Evolutionary conservation across 2,888 invertebrate species (phyloP).

Genomic region (Brachynemurus nebulosus): DNA sequence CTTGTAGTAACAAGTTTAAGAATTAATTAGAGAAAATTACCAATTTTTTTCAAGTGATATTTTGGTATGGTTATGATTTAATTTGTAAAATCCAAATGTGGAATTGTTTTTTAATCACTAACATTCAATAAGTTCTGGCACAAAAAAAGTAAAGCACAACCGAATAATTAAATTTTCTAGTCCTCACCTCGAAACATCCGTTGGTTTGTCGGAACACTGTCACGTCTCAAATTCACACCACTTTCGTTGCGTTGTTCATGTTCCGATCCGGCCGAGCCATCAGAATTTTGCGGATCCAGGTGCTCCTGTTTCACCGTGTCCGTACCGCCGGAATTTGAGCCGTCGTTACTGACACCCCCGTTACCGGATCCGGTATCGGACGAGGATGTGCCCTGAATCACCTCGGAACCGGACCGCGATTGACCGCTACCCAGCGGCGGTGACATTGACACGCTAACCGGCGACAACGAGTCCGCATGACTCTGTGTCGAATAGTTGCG

Average conservation of each 20-base stretch:
- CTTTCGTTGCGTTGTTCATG: background rate
- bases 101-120: no score
- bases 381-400: background rate
- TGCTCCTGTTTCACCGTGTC: slow-evolving; percentile 8
- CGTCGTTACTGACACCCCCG: background rate
- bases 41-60: no score
- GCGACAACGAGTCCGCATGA: slow-evolving; percentile 44
- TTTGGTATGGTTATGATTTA: no score
- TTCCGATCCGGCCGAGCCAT: slow-evolving; percentile 4
- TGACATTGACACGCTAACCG: slow-evolving; percentile 43
- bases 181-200: slow-evolving; percentile 4
- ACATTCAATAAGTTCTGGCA: no score
- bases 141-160: background rate
- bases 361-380: background rate
- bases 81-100: no score
- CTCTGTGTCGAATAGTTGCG: slow-evolving; percentile 26
- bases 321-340: background rate
- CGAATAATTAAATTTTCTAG: no score
- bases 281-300: slow-evolving; percentile 1
- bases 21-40: no score
- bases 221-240: background rate
- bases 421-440: slow-evolving; percentile 25
- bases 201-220: slow-evolving; percentile 1
- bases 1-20: no score
- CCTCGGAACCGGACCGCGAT: background rate